Conservation (phyloP, 2,797 vertebrate species). For the Australoheros facetus region DNA sequence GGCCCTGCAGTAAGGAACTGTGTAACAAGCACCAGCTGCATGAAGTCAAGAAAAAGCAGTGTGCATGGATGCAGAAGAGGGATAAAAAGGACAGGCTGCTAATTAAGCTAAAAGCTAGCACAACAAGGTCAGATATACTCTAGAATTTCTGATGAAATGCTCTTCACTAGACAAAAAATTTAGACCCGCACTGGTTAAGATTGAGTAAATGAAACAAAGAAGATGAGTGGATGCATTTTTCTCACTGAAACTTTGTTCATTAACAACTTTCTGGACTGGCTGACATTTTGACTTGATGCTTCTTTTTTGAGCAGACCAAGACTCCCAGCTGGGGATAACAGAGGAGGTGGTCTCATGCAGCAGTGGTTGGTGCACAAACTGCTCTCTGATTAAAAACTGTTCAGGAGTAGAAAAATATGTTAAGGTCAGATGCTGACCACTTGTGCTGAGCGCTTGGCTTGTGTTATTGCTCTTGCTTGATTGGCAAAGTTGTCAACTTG, state of each 20-base stretch:
- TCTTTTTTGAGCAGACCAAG: background rate
- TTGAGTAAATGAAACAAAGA: background rate
- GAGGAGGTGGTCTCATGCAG: background rate
- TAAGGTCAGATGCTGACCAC: background rate
- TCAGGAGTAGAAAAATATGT: background rate
- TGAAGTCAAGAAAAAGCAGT: background rate
- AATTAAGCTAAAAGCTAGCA: slow-evolving; percentile 1
- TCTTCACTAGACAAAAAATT: background rate
- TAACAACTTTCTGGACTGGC: background rate
- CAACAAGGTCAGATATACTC: background rate
- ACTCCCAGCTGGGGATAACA: background rate
- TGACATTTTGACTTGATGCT: background rate
- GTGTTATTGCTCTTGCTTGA: background rate
- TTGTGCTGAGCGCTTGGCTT: background rate
- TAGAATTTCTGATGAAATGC: background rate
- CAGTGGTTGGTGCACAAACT: too few species aligned
- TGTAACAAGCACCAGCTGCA: background rate
- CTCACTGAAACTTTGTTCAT: too few species aligned
- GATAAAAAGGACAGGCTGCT: background rate
- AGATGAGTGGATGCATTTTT: background rate
- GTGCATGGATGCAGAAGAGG: background rate
- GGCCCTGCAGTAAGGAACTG: background rate
- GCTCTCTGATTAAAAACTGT: background rate
- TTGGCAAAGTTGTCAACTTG: background rate
- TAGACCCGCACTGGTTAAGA: background rate